Evolutionary conservation across 2,888 invertebrate genomes (phyloP).

Genomic region (Chloromyia formosa): DNA sequence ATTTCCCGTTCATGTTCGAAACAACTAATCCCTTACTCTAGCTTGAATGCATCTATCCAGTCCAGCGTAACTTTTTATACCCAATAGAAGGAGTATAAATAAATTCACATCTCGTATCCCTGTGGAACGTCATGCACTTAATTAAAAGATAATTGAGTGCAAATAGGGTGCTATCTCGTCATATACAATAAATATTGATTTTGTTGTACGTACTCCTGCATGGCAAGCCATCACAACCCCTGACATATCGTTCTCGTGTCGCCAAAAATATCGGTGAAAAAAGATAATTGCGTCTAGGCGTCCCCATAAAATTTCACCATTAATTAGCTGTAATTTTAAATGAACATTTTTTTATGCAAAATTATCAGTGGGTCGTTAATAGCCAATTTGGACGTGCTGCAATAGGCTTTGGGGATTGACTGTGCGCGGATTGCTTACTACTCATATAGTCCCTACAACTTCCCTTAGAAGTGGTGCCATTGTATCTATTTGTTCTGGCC

Average conservation of each 20-base stretch:
- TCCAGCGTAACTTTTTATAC: too few species aligned
- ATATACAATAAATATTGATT: constrained; percentile 38
- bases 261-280: not conserved
- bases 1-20: too few species aligned
- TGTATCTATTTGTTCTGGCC: constrained; percentile 18
- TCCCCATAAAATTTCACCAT: constrained; percentile 41
- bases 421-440: constrained; percentile 23
- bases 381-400: constrained; percentile 41
- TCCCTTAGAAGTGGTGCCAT: not conserved
- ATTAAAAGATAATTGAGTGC: constrained; percentile 36
- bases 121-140: not conserved
- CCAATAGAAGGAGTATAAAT: too few species aligned
- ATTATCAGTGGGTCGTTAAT: constrained; percentile 45
- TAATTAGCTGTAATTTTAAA: constrained; percentile 47
- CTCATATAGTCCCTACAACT: not conserved
- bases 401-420: constrained; percentile 33
- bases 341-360: constrained; percentile 45
- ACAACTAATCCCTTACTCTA: too few species aligned
- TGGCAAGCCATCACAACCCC: not conserved
- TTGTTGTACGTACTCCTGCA: not conserved
- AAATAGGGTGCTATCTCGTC: constrained; percentile 16
- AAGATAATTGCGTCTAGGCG: constrained; percentile 1
- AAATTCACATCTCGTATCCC: too few species aligned
- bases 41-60: too few species aligned
- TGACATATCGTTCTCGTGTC: constrained; percentile 1